Conservation (phyloP, 2,888 invertebrate species). For the Apamea sordens region DNA sequence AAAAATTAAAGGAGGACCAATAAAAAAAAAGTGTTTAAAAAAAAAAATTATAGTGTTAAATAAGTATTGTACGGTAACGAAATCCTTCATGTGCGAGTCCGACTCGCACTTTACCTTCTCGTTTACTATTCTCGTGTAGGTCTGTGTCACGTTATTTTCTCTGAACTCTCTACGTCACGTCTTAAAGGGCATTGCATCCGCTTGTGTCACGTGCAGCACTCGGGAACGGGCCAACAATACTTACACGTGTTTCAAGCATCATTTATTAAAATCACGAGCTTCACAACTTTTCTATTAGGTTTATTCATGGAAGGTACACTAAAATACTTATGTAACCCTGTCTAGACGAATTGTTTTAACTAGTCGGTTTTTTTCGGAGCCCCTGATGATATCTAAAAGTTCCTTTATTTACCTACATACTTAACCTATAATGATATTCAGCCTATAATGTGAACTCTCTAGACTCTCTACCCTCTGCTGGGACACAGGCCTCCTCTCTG, state of each 20-base stretch:
- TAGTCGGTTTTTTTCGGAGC: neutral
- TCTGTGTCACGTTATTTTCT: conserved; percentile 37
- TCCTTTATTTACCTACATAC: neutral
- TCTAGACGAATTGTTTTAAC: neutral
- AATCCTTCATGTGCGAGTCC: neutral
- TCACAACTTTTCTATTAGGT: neutral
- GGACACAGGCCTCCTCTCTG: no score
- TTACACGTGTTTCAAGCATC: conserved; percentile 13
- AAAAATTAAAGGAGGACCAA: no score
- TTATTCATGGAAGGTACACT: neutral
- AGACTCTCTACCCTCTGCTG: no score
- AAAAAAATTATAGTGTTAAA: neutral
- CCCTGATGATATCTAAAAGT: neutral
- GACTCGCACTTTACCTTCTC: neutral
- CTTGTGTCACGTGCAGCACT: conserved; percentile 38
- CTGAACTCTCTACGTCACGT: conserved; percentile 23
- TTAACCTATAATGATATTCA: no score
- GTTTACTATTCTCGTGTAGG: neutral
- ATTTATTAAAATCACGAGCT: conserved; percentile 24
- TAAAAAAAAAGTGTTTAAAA: neutral
- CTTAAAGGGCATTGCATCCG: conserved; percentile 46
- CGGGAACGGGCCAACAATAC: conserved; percentile 32
- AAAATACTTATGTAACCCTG: neutral
- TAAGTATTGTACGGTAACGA: neutral
- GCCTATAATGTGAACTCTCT: no score